Percentiles rank a stretch among this genome's conserved stretches.
These are phyloP conservation scores for Scyliorhinus canicula DNA, from an alignment of 2,797 vertebrate genomes.

Conservation along the genomic window DNA sequence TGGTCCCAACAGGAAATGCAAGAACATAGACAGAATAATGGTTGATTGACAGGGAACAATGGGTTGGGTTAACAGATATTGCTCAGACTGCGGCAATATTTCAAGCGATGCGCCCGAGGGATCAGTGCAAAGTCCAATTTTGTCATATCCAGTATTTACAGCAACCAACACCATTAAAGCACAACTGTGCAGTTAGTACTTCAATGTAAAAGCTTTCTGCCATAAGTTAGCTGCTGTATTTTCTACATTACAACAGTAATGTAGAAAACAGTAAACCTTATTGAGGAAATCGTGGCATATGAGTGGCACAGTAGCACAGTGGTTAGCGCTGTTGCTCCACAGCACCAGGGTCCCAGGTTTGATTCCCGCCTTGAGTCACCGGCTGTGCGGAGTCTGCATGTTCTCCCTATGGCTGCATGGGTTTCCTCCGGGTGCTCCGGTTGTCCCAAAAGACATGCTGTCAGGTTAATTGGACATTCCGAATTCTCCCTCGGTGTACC, in stretches of 20 bases:
- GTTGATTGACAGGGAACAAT: background rate
- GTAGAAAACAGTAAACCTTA: no score
- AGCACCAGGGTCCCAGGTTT: no score
- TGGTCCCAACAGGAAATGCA: background rate
- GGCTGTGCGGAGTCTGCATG: no score
- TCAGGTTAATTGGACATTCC: no score
- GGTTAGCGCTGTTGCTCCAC: no score
- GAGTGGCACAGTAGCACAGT: no score
- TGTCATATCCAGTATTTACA: background rate
- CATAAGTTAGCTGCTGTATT: background rate
- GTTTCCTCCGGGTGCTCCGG: no score
- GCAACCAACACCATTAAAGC: background rate
- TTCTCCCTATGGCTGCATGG: no score
- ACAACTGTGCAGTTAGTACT: background rate
- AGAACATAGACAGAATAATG: background rate
- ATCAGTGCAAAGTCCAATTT: background rate
- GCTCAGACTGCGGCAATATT: background rate
- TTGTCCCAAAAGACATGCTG: no score
- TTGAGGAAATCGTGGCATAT: no score
- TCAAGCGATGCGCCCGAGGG: background rate
- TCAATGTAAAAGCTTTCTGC: background rate
- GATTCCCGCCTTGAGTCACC: no score
- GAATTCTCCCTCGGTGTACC: no score
- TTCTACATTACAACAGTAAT: background rate
- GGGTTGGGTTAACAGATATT: background rate